These are phyloP conservation scores for Menura novaehollandiae DNA, from an alignment of 2,113 vertebrate species.

Conservation along the genomic window DNA sequence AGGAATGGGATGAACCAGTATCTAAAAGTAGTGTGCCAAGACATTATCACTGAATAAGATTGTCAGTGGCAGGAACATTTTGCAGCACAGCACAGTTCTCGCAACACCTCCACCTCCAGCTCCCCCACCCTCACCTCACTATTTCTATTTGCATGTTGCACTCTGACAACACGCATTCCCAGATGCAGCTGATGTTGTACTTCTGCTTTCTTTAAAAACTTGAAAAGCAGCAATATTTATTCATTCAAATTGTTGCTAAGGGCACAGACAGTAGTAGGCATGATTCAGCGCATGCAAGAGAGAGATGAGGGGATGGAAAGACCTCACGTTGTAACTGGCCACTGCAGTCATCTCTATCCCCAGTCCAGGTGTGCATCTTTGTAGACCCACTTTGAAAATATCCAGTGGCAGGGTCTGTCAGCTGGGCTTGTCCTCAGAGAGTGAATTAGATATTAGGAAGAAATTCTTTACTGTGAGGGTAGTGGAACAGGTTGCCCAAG, in stretches of 20 bases:
- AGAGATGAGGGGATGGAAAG: accelerated
- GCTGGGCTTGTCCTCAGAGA: not conserved
- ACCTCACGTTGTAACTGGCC: accelerated
- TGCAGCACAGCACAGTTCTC: not conserved
- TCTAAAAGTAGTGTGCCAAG: not conserved
- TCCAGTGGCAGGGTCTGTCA: not conserved
- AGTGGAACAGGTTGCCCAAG: not conserved
- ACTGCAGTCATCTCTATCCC: not conserved
- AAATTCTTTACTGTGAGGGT: not conserved
- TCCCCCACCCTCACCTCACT: not conserved
- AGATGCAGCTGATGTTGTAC: accelerated
- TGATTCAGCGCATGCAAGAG: accelerated
- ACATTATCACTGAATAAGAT: not conserved
- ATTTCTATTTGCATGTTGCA: not conserved
- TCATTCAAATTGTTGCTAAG: not conserved
- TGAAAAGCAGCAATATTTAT: not conserved
- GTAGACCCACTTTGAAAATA: accelerated
- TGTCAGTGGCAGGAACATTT: not conserved
- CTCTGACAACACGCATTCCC: accelerated
- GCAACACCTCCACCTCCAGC: not conserved
- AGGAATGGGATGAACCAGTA: not conserved
- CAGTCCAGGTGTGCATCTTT: accelerated
- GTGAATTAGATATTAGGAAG: not conserved
- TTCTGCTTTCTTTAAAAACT: not conserved
- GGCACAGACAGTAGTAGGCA: accelerated